Evolutionary conservation across 2,797 vertebrate species (phyloP).

Genomic region (Meda fulgida): DNA sequence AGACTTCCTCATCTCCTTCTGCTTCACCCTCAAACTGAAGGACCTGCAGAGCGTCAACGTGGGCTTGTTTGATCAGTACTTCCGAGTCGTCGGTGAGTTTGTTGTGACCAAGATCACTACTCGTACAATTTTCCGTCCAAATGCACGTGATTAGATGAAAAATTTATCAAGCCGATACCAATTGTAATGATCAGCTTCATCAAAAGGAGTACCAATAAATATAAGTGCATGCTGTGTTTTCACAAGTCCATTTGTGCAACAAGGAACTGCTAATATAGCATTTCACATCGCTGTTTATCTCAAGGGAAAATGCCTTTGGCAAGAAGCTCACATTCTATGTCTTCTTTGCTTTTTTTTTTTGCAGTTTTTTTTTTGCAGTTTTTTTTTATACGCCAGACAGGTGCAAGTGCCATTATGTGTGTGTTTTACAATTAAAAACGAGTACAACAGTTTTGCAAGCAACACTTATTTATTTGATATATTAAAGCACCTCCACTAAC

Average conservation of each 20-base stretch:
- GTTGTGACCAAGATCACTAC: no score
- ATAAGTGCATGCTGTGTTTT: neutral
- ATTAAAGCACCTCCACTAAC: no score
- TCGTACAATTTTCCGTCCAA: neutral
- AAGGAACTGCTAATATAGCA: neutral
- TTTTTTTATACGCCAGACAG: neutral
- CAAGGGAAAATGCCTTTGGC: neutral
- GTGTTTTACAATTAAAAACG: neutral
- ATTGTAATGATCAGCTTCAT: neutral
- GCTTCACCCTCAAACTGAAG: conserved; percentile 83
- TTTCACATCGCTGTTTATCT: neutral
- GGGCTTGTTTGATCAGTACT: conserved; percentile 97
- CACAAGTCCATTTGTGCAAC: neutral
- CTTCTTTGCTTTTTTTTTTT: neutral
- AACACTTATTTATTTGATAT: neutral
- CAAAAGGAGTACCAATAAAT: neutral
- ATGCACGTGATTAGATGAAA: neutral
- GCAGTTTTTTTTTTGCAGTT: no score
- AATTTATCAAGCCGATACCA: neutral
- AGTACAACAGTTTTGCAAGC: neutral
- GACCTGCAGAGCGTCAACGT: conserved; percentile 91
- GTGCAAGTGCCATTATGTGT: neutral
- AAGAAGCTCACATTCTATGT: neutral
- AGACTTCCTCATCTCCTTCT: conserved; percentile 84
- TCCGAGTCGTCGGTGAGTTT: conserved; percentile 89